phyloP scores from a whole-genome alignment of 2,113 vertebrate genomes.

The Gobius niger region DNA sequence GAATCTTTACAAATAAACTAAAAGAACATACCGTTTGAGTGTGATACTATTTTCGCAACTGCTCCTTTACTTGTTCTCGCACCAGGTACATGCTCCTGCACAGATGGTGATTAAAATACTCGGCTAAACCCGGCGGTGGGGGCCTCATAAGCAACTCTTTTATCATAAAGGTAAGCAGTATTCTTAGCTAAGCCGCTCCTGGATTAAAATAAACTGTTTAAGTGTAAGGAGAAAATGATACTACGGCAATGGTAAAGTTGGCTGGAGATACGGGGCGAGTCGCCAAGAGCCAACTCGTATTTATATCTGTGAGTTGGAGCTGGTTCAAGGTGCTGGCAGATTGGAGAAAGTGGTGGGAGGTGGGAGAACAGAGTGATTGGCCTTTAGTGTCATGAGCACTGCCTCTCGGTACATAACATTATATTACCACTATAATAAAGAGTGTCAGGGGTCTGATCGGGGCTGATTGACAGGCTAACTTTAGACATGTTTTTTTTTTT shows the following conservation, averaged over 20 bases:
- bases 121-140: constrained; percentile 28
- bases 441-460: not conserved
- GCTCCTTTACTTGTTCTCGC: constrained; percentile 5
- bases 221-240: constrained; percentile 20
- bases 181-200: constrained; percentile 27
- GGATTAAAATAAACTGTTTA: constrained; percentile 31
- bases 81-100: constrained; percentile 49
- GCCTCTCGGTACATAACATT: constrained; percentile 39
- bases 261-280: constrained; percentile 38
- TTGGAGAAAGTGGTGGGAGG: constrained; percentile 68
- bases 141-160: constrained; percentile 53
- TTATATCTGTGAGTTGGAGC: constrained; percentile 69
- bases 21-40: constrained; percentile 1
- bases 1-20: constrained; percentile 10
- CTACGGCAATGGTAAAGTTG: constrained; percentile 38
- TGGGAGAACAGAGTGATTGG: constrained; percentile 59
- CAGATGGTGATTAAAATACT: constrained; percentile 70
- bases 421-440: not conserved
- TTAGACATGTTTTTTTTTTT: not conserved
- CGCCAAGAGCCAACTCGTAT: constrained; percentile 64
- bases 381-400: constrained; percentile 64
- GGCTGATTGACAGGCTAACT: not conserved
- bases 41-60: constrained; percentile 19
- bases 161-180: constrained; percentile 56
- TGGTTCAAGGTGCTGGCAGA: constrained; percentile 71